Base-by-base conservation (phyloP, 2,888 invertebrate species). In the Parasteatoda lunata region DNA sequence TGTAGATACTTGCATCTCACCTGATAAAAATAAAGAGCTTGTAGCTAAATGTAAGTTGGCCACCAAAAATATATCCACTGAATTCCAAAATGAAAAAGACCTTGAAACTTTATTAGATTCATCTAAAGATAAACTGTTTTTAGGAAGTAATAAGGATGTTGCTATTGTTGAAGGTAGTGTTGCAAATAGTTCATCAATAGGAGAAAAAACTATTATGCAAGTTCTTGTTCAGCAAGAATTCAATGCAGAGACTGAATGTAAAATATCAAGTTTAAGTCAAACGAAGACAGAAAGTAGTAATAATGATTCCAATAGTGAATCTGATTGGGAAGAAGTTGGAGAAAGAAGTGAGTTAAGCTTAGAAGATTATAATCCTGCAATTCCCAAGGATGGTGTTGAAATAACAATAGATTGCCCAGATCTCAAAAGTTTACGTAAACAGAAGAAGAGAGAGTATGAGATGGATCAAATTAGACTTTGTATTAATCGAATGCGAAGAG, bases 401-500 rank as follows among this genome's bases (percentile, higher is more conserved):
- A 95, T 97, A 45, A 94, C 95, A 70, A 93, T 97, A 7, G 94
- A 95, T 89, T 93, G 94, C 70, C 94, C 94, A 0, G 92, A 92
- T 66, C 92, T 94, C 52, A 68, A 71, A 11, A 70, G 30, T 30
- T 30, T 77, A 73, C 65, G 48, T 0, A 78, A 72, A 47, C 79
- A 79, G 94, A 88, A 93, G 90, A 93, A 93, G 89, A 95, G 95
- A 90, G 93, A 92, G 82, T 91, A 97, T 92, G 91, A 96, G 78
- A 94, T 96, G 91, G 95, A 95, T 91, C 94, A 95, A 89, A 93
- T 97, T 90, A 95, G 95, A 90, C 94, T 95, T 81, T 94, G 95
- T 91, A 93, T 97, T 52, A 97, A 97, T 91, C 94, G 95, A 88
- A 94, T 95, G 45, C 94, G 95, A 90, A 96, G 95, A 92, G 95